phyloP scores from a whole-genome alignment of 2,888 invertebrate species.

The Dorcus hopei region DNA sequence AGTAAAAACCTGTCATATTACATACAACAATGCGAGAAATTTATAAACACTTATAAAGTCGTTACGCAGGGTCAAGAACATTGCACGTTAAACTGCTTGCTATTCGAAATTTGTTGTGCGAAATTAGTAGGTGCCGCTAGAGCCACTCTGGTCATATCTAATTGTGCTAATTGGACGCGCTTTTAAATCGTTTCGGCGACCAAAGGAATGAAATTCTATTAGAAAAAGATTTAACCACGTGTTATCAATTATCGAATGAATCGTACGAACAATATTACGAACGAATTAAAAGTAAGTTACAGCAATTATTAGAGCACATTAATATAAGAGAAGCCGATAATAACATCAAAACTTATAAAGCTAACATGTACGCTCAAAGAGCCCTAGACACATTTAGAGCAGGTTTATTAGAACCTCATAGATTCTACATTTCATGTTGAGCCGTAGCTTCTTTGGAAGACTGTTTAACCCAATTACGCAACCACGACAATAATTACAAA shows the following conservation, averaged over 20 bases:
- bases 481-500: constrained; percentile 13
- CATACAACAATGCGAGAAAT: not conserved
- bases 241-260: constrained; percentile 18
- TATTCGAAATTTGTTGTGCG: not conserved
- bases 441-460: not conserved
- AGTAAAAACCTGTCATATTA: not conserved
- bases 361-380: constrained; percentile 5
- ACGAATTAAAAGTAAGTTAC: constrained; percentile 24
- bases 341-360: constrained; percentile 11
- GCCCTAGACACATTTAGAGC: constrained; percentile 13
- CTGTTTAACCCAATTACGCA: not conserved
- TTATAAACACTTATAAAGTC: not conserved
- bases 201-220: constrained; percentile 18
- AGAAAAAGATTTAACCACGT: constrained; percentile 19
- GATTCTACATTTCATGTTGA: constrained; percentile 6
- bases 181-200: constrained; percentile 19
- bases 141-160: not conserved
- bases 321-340: constrained; percentile 4
- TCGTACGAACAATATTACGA: constrained; percentile 22
- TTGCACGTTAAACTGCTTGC: not conserved
- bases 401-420: constrained; percentile 13
- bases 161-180: not conserved
- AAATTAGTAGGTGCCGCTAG: not conserved
- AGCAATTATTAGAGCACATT: constrained; percentile 23
- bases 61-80: not conserved